phyloP scores from a whole-genome alignment of 2,797 vertebrate species.

The Pantherophis alleghaniensis region DNA sequence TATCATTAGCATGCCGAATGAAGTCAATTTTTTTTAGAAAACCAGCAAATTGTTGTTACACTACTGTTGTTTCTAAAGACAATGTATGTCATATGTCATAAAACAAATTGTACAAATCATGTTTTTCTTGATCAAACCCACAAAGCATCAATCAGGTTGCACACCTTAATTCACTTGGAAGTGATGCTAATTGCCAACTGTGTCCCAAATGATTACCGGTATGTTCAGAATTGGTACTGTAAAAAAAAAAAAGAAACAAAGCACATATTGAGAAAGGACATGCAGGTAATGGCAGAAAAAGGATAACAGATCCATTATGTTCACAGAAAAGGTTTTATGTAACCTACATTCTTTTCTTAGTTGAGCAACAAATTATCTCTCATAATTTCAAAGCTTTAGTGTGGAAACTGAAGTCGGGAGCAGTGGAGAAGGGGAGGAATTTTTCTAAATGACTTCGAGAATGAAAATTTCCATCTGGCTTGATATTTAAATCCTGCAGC shows the following conservation, averaged over 20 bases:
- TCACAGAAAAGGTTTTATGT: background rate
- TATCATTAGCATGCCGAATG: background rate
- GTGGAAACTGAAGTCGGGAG: background rate
- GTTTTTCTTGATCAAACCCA: background rate
- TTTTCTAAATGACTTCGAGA: background rate
- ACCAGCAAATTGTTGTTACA: background rate
- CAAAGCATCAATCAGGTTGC: background rate
- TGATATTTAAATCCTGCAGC: background rate
- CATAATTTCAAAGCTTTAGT: background rate
- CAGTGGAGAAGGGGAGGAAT: background rate
- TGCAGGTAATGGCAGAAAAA: background rate
- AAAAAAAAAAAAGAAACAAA: background rate
- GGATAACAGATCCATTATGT: background rate
- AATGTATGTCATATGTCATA: background rate
- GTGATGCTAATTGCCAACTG: background rate
- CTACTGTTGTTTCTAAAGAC: background rate
- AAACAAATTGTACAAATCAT: background rate
- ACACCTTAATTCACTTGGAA: background rate
- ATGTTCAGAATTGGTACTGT: background rate
- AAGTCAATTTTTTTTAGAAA: background rate
- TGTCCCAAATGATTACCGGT: background rate
- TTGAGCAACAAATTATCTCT: background rate
- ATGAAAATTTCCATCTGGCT: background rate
- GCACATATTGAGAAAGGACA: background rate
- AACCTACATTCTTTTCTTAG: background rate